phyloP scores from a whole-genome alignment of 2,113 vertebrate species.

The Boulengeromyrus knoepffleri region DNA sequence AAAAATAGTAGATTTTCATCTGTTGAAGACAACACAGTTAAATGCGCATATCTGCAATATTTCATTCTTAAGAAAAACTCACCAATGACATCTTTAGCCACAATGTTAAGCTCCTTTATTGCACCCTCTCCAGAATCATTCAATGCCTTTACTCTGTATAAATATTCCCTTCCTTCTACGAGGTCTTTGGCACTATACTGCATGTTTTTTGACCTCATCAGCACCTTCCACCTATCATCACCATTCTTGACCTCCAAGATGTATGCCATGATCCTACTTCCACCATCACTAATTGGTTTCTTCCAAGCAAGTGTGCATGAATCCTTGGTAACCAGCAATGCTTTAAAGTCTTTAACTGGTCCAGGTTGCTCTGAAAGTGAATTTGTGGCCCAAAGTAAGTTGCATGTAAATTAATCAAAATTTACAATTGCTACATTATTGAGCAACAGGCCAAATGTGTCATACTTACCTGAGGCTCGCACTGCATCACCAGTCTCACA shows the following conservation, averaged over 20 bases:
- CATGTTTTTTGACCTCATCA: conserved; percentile 85
- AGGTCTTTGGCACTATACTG: conserved; percentile 84
- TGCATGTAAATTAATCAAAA: neutral
- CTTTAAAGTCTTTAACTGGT: conserved; percentile 89
- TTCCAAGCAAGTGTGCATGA: conserved; percentile 91
- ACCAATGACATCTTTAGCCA: conserved; percentile 90
- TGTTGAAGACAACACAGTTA: neutral
- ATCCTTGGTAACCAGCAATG: conserved; percentile 73
- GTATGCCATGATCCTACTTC: conserved; percentile 85
- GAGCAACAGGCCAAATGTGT: neutral
- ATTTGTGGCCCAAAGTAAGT: neutral
- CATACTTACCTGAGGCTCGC: conserved; percentile 81
- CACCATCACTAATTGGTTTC: conserved; percentile 86
- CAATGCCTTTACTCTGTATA: conserved; percentile 81
- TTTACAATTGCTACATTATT: neutral
- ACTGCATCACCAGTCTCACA: conserved; percentile 85
- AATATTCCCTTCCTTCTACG: conserved; percentile 82
- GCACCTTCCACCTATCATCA: conserved; percentile 84
- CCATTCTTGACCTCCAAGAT: conserved; percentile 75
- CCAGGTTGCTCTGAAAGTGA: conserved; percentile 83
- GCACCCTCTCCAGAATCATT: conserved; percentile 86
- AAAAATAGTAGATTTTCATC: neutral
- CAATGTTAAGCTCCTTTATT: conserved; percentile 70
- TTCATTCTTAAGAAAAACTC: conserved; percentile 43
- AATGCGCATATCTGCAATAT: neutral